Base-by-base conservation (phyloP, 2,888 invertebrate species). In the Holacanthella duospinosa region DNA sequence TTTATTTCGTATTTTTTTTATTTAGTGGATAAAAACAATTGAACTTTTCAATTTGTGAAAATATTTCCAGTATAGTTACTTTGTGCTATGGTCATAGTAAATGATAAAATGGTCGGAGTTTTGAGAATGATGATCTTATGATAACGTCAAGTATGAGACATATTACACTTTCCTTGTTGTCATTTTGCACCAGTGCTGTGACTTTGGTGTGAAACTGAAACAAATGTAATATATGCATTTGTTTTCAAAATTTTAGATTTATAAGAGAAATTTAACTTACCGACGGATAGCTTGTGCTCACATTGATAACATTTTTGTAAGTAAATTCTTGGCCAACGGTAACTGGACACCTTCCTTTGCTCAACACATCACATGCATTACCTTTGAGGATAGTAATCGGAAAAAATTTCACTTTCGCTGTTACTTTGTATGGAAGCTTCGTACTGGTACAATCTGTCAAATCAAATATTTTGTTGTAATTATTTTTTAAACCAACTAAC, bases 351-450 rank as follows among this genome's bases (percentile, higher is more conserved):
- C 9, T 12, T 4, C 54, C 54, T 53, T 26, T 53, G 25, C 9
- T 24, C 24, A 53, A 25, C 21, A 53, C 54, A 12, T 53, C 54
- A 25, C 54, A 53, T 53, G 54, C 54, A n/a, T 53, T 53, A 4
- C 54, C 36, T 53, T 53, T 53, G 6, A 53, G 54, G 9, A 55
- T 27, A 16, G 55, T 55, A 19, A 55, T 9, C 25, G 55, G 55
- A 16, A 55, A 21, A 21, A 53, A 6, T 53, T 9, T 36, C 21
- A 55, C 25, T 21, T 55, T 55, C 16, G 29, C 29, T 27, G 55
- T 55, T 3, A 55, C 55, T 27, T 55, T 55, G 55, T 55, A 55
- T 21, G 55, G 55, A 9, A 55, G 55, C 55, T 12, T 55, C 12
- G 9, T 55, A 29, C 55, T 55, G 6, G 54, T 24, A 9, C 24